Evolutionary conservation across 53 echinoderm and acorn worm genomes (phyloP), one percentile per base, ranked within the genome.

Genomic region (Echinarachnius parma): DNA sequence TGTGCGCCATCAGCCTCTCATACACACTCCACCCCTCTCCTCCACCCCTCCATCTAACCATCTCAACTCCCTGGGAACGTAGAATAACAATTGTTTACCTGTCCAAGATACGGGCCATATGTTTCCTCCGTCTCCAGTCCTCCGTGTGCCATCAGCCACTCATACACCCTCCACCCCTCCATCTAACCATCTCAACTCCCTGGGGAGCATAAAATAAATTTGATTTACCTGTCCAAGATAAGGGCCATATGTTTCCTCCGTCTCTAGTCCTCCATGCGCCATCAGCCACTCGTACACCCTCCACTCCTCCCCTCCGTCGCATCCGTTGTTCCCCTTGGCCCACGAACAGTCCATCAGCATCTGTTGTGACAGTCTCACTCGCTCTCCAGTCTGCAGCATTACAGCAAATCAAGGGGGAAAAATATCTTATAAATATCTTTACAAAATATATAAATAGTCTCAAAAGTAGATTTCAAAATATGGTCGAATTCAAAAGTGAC

Each of bases 331-430:
- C 16, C 98, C 98, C 27, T 34, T 81, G 8, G 66, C 88, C 98
- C 98, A 98, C 1, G 88, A 79, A 27, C 98, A 98, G 59, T 98
- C 98, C 85, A 98, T 82, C 64, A 98, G 59, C 64, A 92, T 98
- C 75, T 98, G 98, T 78, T 98, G 98, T 0, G 98, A 98, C 39
- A 98, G 81, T 2, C 98, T 84, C 16, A 91, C 78, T 35, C 82
- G 78, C 61, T 83, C 86, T 1, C 77, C 75, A 48, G 82, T 69
- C 98, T 98, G 75, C 22, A 82, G 56, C n/a, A n/a, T n/a, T n/a
- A n/a, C n/a, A n/a, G n/a, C n/a, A n/a, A n/a, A n/a, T n/a, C n/a
- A n/a, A n/a, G n/a, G n/a, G n/a, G n/a, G n/a, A n/a, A n/a, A n/a
- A n/a, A n/a, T n/a, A n/a, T n/a, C n/a, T n/a, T n/a, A n/a, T n/a